These are phyloP conservation scores for Poeciliopsis occidentalis DNA, from an alignment of 2,113 vertebrate species.

Conservation along the genomic window DNA sequence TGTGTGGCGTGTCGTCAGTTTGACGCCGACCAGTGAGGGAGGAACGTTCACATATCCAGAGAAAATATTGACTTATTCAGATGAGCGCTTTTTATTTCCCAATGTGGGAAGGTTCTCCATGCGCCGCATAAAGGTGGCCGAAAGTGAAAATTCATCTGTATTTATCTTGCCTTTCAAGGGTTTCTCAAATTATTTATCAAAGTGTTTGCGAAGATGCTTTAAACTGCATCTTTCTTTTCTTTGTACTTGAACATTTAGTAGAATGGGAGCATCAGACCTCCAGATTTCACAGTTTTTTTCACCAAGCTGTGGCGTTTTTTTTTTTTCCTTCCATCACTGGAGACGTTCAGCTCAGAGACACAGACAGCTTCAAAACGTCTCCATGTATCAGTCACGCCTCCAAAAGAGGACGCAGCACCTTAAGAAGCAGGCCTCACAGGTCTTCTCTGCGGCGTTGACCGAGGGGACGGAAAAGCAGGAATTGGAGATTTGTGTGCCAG, in stretches of 20 bases:
- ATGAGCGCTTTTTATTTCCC: not conserved
- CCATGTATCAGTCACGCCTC: not conserved
- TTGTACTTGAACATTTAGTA: not conserved
- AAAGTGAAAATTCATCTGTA: not conserved
- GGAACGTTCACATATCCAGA: conserved; percentile 49
- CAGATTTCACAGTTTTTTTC: conserved; percentile 3
- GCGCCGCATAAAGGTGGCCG: not conserved
- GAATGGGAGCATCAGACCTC: not conserved
- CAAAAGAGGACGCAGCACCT: too few relatives aligned
- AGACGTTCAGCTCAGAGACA: conserved; percentile 3
- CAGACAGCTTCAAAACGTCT: not conserved
- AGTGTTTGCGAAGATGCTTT: conserved; percentile 1
- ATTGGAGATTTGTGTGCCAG: conserved; percentile 23
- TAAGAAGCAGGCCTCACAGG: not conserved
- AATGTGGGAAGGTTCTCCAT: not conserved
- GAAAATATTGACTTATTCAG: not conserved
- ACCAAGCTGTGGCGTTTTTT: conserved; percentile 8
- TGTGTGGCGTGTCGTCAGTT: conserved; percentile 40
- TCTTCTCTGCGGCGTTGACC: not conserved
- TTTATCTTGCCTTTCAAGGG: not conserved
- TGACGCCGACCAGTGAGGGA: conserved; percentile 51
- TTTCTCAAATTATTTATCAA: not conserved
- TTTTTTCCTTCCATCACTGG: not conserved
- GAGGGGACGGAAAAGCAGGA: conserved; percentile 7
- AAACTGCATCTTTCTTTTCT: not conserved